These are phyloP conservation scores for Puma concolor DNA, from an alignment of 2,113 vertebrate species.

Conservation along the genomic window DNA sequence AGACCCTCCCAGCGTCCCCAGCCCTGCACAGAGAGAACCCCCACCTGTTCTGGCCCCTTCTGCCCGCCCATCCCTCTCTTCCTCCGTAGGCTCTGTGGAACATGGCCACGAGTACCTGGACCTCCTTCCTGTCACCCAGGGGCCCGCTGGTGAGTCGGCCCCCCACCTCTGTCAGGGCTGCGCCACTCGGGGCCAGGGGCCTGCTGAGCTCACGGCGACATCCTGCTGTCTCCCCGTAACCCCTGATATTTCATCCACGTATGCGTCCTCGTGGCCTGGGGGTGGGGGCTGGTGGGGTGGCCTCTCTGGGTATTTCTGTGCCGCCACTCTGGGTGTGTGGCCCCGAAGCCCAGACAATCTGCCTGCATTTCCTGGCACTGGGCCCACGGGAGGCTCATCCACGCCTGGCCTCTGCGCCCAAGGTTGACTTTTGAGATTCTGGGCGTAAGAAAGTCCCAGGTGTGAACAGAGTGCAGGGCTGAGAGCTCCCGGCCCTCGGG, in stretches of 20 bases:
- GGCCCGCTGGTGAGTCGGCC: slow-evolving; percentile 57
- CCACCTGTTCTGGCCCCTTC: not conserved
- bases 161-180: not conserved
- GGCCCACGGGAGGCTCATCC: not conserved
- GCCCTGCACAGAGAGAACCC: too few species aligned
- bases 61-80: not conserved
- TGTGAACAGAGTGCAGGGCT: fast-evolving
- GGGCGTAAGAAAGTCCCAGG: fast-evolving
- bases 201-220: fast-evolving
- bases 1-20: fast-evolving
- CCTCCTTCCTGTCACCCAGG: slow-evolving; percentile 27
- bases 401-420: not conserved
- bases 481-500: fast-evolving
- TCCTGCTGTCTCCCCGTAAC: not conserved
- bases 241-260: fast-evolving
- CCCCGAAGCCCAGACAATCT: fast-evolving
- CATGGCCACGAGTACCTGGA: fast-evolving
- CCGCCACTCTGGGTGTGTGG: fast-evolving
- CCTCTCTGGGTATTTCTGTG: not conserved
- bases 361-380: fast-evolving
- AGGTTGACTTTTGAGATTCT: not conserved
- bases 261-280: fast-evolving
- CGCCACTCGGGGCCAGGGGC: not conserved
- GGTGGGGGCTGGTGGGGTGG: fast-evolving
- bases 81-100: slow-evolving; percentile 50